Base-by-base conservation (phyloP, 2,888 invertebrate species). In the Oxytorus armatus region DNA sequence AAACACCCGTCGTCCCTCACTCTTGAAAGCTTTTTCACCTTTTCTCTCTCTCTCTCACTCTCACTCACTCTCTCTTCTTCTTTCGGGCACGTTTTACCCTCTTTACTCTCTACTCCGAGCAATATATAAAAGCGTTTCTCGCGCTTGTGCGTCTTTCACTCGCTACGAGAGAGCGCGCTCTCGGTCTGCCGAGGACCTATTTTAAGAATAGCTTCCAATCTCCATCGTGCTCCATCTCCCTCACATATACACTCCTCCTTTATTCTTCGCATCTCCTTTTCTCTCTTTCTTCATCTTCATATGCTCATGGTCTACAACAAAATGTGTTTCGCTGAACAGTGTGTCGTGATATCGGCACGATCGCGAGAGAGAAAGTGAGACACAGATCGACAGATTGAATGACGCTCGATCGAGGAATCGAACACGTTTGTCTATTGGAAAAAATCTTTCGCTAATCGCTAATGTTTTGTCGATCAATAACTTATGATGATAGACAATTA, bases 201-300 rank as follows among this genome's bases (percentile, higher is more conserved):
- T 91, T 92, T 92, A 91, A 92, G 91, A 91, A 90, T 91, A 90
- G 90, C 89, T 89, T 88, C n/a, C 84, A 85, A 86, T 86, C 87
- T 87, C 85, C n/a, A n/a, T 86, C 85, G 63, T 80, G 68, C 68
- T 75, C n/a, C n/a, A 57, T 79, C 77, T 68, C 25, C 85, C 85
- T 72, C 55, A 8, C 49, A 16, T 39, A 16, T 23, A 44, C 39
- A 29, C 74, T 69, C 23, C 25, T 69, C 53, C 29, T 25, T 53
- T 53, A 51, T 74, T 79, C 63, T 65, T 61, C 42, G 10, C 23
- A 25, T 18, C 39, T 47, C 29, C 72, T 76, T 63, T 66, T 72
- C 18, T 63, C 61, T 51, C 69, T 11, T 51, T 70, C 69, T 51
- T 70, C 69, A 33, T 66, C 76, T 73, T 74, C 66, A 47, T 55